Percentiles rank a stretch among this genome's conserved stretches.
Conservation (phyloP, 1,140 invertebrate genomes). For the Lamellibrachia luymesi region DNA sequence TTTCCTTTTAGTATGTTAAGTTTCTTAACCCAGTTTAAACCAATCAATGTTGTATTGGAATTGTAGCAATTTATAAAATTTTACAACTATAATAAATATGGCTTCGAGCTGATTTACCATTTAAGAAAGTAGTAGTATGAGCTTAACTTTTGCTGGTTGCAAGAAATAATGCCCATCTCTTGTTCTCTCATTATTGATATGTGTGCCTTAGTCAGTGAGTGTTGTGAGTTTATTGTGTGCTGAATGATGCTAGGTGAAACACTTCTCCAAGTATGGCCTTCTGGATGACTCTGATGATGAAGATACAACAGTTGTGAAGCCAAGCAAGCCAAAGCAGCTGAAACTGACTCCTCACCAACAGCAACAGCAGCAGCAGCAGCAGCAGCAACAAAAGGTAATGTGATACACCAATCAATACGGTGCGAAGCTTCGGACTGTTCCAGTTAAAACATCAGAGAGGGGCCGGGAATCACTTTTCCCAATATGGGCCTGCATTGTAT, state of each 20-base stretch:
- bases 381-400: not conserved
- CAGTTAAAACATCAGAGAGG: not conserved
- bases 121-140: no score
- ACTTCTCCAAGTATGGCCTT: conserved; percentile 95
- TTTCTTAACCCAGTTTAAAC: no score
- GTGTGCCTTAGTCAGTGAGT: not conserved
- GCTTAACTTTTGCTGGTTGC: no score
- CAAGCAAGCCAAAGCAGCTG: not conserved
- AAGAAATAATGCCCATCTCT: not conserved
- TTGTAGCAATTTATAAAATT: no score
- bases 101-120: no score
- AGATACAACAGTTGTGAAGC: conserved; percentile 53
- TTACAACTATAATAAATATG: no score
- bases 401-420: not conserved
- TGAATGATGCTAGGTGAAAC: conserved; percentile 70
- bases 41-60: no score
- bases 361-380: conserved; percentile 8
- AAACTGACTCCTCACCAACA: not conserved
- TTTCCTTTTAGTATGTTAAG: no score
- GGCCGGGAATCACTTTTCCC: not conserved
- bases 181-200: not conserved
- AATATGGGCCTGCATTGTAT: no score
- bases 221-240: not conserved
- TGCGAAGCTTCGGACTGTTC: not conserved
- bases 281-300: conserved; percentile 84